phyloP scores from a whole-genome alignment of 2,888 invertebrate species.

The Ennomos fuscantarius region DNA sequence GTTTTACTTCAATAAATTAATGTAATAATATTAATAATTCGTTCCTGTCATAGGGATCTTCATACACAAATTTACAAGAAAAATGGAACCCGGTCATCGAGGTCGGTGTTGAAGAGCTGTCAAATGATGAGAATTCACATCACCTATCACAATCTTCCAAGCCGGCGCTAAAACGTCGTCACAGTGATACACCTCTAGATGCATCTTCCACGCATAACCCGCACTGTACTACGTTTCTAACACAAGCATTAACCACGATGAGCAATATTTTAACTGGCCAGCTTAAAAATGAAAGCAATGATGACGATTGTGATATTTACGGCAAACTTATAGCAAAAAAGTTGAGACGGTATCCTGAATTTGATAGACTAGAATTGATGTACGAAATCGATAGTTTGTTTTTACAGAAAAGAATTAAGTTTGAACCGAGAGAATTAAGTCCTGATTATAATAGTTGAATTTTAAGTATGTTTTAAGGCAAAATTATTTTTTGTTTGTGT shows the following conservation, averaged over 20 bases:
- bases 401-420: conserved; percentile 11
- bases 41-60: conserved; percentile 5
- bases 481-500: no score
- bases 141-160: background rate
- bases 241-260: conserved; percentile 7
- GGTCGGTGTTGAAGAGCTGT: conserved; percentile 11
- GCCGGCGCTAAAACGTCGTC: conserved; percentile 5
- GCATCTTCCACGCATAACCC: background rate
- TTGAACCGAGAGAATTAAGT: conserved; percentile 1
- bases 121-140: background rate
- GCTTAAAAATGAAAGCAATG: background rate
- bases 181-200: background rate
- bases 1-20: no score
- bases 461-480: no score
- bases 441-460: background rate
- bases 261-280: background rate
- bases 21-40: no score
- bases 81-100: conserved; percentile 18
- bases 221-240: conserved; percentile 5
- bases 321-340: conserved; percentile 15
- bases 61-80: conserved; percentile 14
- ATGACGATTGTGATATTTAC: conserved; percentile 18
- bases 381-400: conserved; percentile 20
- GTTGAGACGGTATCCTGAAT: background rate
- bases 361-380: conserved; percentile 12